Evolutionary conservation across 2,113 vertebrate genomes (phyloP).

Genomic region (Tyto alba): DNA sequence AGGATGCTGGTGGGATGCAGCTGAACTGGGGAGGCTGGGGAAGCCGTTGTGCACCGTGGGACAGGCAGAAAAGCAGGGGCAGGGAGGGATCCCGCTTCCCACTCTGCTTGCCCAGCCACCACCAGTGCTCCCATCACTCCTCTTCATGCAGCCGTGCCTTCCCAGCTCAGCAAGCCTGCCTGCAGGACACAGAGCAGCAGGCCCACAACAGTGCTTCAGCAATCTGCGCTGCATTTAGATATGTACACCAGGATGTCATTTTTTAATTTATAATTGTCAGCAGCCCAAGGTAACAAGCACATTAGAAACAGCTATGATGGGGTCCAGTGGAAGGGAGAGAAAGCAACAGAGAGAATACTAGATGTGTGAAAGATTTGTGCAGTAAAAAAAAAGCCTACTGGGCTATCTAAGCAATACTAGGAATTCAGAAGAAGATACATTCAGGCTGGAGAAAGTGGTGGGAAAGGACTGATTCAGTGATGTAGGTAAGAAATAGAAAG

Average conservation of each 20-base stretch:
- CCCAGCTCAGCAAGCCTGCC: fast-evolving
- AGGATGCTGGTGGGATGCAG: neutral
- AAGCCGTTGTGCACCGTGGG: neutral
- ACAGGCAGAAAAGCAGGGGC: neutral
- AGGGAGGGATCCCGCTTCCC: neutral
- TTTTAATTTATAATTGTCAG: neutral
- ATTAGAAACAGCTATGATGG: neutral
- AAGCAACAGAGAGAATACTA: neutral
- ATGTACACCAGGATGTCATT: neutral
- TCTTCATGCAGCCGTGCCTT: neutral
- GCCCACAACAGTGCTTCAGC: neutral
- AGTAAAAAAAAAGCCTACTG: neutral
- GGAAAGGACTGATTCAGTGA: neutral
- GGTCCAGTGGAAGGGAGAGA: neutral
- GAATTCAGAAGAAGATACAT: neutral
- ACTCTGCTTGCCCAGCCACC: neutral
- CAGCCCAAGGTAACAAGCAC: neutral
- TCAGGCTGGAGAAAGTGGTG: neutral
- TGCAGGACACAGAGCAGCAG: fast-evolving
- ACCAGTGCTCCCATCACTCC: neutral
- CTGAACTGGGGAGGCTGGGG: neutral
- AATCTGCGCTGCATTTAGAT: neutral
- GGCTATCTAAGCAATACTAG: neutral
- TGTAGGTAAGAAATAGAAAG: neutral
- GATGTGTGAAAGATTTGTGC: neutral